Conservation (phyloP, 2,888 invertebrate species). For the Merodon equestris region DNA sequence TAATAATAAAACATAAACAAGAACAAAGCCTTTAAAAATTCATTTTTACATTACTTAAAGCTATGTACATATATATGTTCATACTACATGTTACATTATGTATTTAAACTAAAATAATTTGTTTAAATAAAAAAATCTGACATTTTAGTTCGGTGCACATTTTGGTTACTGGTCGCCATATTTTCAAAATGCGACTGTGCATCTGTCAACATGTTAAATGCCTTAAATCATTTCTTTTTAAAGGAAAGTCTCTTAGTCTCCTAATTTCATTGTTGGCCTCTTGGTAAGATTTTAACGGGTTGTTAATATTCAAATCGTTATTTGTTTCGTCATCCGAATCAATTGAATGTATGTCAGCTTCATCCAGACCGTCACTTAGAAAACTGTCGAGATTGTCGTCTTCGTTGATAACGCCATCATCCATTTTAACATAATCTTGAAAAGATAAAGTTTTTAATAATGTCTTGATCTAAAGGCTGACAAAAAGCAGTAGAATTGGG, state of each 20-base stretch:
- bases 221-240: conserved; percentile 6
- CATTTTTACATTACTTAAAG: neutral
- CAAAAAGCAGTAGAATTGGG: too few relatives aligned
- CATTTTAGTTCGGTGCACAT: conserved; percentile 5
- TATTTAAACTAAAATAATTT: too few relatives aligned
- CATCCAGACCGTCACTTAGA: too few relatives aligned
- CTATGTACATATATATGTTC: neutral
- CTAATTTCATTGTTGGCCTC: too few relatives aligned
- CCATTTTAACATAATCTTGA: too few relatives aligned
- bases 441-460: too few relatives aligned
- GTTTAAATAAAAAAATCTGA: neutral
- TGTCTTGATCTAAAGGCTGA: too few relatives aligned
- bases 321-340: neutral
- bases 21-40: too few relatives aligned
- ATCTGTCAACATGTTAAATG: conserved; percentile 10
- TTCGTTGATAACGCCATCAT: too few relatives aligned
- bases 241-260: conserved; percentile 8
- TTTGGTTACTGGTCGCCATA: neutral
- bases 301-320: conserved; percentile 9
- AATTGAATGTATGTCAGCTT: neutral
- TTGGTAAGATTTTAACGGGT: conserved; percentile 13
- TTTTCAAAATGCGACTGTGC: too few relatives aligned
- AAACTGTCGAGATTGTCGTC: too few relatives aligned
- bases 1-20: too few relatives aligned
- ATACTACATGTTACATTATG: conserved; percentile 1